These are phyloP conservation scores for Cyrtonyx montezumae DNA, from an alignment of 2,113 vertebrate species.

Conservation along the genomic window DNA sequence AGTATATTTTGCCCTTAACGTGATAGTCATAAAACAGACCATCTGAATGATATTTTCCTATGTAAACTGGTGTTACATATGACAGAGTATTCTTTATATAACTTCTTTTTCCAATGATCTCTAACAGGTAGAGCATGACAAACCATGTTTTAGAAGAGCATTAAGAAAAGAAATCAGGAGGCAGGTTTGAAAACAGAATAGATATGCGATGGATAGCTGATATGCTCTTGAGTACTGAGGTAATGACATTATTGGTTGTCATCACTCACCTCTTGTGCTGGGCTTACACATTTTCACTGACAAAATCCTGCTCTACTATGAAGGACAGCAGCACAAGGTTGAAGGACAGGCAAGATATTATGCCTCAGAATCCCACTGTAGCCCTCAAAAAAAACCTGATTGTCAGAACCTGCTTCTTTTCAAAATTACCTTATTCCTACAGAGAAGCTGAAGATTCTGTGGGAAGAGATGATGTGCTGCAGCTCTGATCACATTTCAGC, in stretches of 20 bases:
- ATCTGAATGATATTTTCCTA: slow-evolving; percentile 70
- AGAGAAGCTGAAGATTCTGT: slow-evolving; percentile 14
- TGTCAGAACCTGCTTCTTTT: slow-evolving; percentile 53
- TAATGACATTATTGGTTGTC: slow-evolving; percentile 92
- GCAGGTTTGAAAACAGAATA: slow-evolving; percentile 57
- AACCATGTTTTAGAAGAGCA: slow-evolving; percentile 49
- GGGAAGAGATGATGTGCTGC: slow-evolving; percentile 2
- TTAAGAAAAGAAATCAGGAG: slow-evolving; percentile 69
- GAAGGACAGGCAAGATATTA: slow-evolving; percentile 41
- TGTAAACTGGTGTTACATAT: slow-evolving; percentile 77
- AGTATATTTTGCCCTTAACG: slow-evolving; percentile 86
- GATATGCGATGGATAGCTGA: slow-evolving; percentile 81
- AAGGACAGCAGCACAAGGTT: slow-evolving; percentile 42
- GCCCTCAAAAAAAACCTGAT: slow-evolving; percentile 54
- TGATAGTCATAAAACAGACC: slow-evolving; percentile 80
- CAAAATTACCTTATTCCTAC: slow-evolving; percentile 22
- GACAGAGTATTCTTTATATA: slow-evolving; percentile 73
- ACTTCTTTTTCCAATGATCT: slow-evolving; percentile 40
- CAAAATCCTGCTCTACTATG: slow-evolving; percentile 1
- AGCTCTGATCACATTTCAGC: slow-evolving; percentile 33
- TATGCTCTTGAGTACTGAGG: slow-evolving; percentile 89
- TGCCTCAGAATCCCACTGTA: slow-evolving; percentile 47
- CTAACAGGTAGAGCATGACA: slow-evolving; percentile 67
- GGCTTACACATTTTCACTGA: neutral
- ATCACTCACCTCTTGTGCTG: slow-evolving; percentile 78